Conservation (phyloP, 2,113 vertebrate genomes). For the Meriones unguiculatus region DNA sequence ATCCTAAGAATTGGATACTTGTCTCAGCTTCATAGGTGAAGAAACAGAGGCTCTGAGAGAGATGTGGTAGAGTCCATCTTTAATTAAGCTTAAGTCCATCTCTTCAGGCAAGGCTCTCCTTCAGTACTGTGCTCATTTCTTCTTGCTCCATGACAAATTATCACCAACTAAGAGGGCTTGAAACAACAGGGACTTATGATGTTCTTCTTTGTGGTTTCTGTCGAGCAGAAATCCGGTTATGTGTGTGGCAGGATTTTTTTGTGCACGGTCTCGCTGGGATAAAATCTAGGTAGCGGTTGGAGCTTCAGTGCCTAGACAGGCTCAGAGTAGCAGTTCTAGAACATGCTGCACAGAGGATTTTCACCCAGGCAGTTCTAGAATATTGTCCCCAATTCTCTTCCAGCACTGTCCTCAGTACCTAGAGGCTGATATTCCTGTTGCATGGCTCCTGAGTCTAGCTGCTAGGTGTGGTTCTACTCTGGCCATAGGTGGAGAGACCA, state of each 20-base stretch:
- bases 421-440: neutral
- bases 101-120: neutral
- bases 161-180: neutral
- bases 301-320: neutral
- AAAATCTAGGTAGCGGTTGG: neutral
- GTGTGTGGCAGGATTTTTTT: neutral
- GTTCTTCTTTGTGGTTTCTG: neutral
- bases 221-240: neutral
- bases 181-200: neutral
- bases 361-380: neutral
- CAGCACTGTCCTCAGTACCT: neutral
- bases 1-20: neutral
- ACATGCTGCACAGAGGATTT: neutral
- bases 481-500: neutral
- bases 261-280: neutral
- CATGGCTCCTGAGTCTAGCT: neutral
- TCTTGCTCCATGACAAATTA: neutral
- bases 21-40: neutral
- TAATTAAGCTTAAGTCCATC: neutral
- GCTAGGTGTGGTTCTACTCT: neutral
- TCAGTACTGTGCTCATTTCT: neutral
- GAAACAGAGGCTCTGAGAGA: slow-evolving; percentile 19
- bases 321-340: neutral
- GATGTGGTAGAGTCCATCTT: neutral
- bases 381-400: neutral